phyloP scores from a whole-genome alignment of 2,797 vertebrate genomes.

The Acipenser transmontanus region DNA sequence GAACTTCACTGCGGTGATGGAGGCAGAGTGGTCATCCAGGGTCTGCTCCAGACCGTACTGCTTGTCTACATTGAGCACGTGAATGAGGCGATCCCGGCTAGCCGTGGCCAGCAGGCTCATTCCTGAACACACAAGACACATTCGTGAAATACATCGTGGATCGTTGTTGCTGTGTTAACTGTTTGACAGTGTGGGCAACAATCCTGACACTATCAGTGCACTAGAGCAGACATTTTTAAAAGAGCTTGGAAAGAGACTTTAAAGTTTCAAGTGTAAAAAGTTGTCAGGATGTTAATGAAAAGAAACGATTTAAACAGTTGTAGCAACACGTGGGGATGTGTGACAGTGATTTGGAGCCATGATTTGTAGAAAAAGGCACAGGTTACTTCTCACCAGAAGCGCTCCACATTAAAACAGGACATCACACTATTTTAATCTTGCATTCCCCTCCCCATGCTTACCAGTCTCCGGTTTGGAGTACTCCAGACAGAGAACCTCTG shows the following conservation, averaged over 20 bases:
- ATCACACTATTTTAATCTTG: neutral
- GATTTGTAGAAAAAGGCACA: no score
- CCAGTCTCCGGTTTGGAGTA: slow-evolving; percentile 73
- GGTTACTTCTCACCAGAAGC: neutral
- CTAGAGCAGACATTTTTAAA: no score
- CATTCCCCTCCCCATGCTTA: slow-evolving; percentile 28
- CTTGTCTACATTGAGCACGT: slow-evolving; percentile 68
- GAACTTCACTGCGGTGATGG: slow-evolving; percentile 77
- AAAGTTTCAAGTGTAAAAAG: no score
- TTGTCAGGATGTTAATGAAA: no score
- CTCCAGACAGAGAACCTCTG: slow-evolving; percentile 78
- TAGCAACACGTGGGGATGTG: no score
- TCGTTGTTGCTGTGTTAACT: no score
- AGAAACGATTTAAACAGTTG: no score
- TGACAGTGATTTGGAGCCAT: no score
- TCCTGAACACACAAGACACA: slow-evolving; percentile 54
- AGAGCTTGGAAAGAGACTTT: no score
- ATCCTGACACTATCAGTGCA: no score
- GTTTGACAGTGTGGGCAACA: no score
- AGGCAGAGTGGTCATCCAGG: slow-evolving; percentile 78
- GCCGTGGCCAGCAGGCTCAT: slow-evolving; percentile 72
- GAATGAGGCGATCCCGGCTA: slow-evolving; percentile 79
- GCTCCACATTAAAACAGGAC: neutral
- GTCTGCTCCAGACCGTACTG: slow-evolving; percentile 74
- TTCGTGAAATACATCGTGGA: no score